Conservation (phyloP, 1,140 invertebrate genomes). For the Pectinophora gossypiella region DNA sequence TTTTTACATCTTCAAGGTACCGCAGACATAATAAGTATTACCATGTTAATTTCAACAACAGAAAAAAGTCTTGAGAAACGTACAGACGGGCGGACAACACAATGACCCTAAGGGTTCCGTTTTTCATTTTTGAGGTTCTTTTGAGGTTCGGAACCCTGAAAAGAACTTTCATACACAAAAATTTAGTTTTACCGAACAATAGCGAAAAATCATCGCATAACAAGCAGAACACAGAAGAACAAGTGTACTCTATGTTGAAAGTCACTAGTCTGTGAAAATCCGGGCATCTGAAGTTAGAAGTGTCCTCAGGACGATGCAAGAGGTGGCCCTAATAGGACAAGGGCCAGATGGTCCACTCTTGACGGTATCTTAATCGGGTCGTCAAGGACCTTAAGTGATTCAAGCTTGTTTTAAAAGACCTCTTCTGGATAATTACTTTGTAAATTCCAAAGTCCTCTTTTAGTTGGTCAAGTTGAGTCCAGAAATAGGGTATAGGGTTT, state of each 20-base stretch:
- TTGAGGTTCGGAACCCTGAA: too few relatives aligned
- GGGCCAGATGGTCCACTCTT: slow-evolving; percentile 22
- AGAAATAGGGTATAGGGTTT: too few relatives aligned
- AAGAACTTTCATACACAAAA: too few relatives aligned
- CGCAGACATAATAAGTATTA: too few relatives aligned
- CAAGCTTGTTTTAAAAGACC: slow-evolving; percentile 9
- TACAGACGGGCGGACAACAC: too few relatives aligned
- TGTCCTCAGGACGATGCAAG: slow-evolving; percentile 18
- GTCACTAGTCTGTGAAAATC: slow-evolving; percentile 30
- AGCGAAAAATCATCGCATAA: slow-evolving; percentile 22
- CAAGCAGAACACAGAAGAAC: slow-evolving; percentile 19
- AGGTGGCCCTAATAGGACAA: slow-evolving; percentile 27
- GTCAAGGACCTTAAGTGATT: neutral
- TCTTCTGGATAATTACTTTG: slow-evolving; percentile 7
- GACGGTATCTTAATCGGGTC: slow-evolving; percentile 22
- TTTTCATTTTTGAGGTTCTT: too few relatives aligned
- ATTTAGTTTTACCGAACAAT: too few relatives aligned
- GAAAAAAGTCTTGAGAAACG: too few relatives aligned
- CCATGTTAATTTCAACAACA: too few relatives aligned
- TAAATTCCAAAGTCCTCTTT: neutral
- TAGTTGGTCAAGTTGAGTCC: neutral
- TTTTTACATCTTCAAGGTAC: too few relatives aligned
- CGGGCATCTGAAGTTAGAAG: slow-evolving; percentile 29
- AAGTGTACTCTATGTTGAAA: slow-evolving; percentile 23
- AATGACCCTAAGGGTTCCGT: too few relatives aligned